Evolutionary conservation across 1,140 invertebrate genomes (phyloP).

Genomic region (Caerostris darwini): DNA sequence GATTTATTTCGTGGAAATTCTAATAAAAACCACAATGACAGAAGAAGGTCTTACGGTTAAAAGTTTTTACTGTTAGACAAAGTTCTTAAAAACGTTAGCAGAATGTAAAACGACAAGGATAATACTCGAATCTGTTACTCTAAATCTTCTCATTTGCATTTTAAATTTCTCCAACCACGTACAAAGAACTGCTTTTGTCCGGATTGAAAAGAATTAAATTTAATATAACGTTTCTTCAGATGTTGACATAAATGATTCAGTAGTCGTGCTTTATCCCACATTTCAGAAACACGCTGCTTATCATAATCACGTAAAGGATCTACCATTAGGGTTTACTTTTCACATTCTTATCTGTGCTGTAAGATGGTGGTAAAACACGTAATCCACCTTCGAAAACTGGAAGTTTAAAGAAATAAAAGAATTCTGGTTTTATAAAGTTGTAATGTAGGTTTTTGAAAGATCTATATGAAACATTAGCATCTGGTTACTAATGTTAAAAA

Average conservation of each 20-base stretch:
- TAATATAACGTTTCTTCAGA: background rate
- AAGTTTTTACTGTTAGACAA: background rate
- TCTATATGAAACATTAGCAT: too few relatives aligned
- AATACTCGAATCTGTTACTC: background rate
- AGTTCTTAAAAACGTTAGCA: background rate
- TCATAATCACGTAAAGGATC: background rate
- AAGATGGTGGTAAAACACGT: background rate
- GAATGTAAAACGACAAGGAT: background rate
- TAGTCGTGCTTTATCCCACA: background rate
- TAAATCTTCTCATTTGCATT: background rate
- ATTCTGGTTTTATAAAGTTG: too few relatives aligned
- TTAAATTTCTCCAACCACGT: background rate
- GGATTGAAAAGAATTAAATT: background rate
- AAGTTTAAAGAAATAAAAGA: too few relatives aligned
- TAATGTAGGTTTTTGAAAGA: too few relatives aligned
- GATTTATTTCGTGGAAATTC: too few relatives aligned
- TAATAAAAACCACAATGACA: too few relatives aligned
- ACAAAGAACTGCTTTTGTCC: background rate
- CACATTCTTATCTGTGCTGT: background rate
- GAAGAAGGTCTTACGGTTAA: background rate
- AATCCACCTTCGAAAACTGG: background rate
- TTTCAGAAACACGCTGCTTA: background rate
- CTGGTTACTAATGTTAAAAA: too few relatives aligned
- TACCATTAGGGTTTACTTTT: background rate
- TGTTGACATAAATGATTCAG: background rate